Evolutionary conservation across 1,140 invertebrate genomes (phyloP).

Genomic region (Polypedilum pembai): DNA sequence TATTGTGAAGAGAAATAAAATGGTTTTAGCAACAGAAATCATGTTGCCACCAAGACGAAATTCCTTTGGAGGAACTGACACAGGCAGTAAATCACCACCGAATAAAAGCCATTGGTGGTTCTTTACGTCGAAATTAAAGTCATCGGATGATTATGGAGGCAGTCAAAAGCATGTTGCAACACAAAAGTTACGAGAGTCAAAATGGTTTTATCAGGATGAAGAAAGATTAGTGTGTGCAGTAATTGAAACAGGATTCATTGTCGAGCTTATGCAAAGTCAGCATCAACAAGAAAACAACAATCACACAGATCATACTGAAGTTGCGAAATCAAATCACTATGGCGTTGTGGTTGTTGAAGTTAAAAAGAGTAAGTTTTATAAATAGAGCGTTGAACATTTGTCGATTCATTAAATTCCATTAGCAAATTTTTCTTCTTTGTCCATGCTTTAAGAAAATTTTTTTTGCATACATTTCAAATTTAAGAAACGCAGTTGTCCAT

Average conservation of each 20-base stretch:
- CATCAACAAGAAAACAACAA: slow-evolving; percentile 31
- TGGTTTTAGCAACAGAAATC: slow-evolving; percentile 1
- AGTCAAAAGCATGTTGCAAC: slow-evolving; percentile 46
- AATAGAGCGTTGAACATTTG: no score
- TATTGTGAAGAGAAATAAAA: not conserved
- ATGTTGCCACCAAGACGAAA: not conserved
- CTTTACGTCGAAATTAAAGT: not conserved
- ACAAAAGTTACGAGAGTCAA: slow-evolving; percentile 57
- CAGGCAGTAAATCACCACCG: slow-evolving; percentile 1
- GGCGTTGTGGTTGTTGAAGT: slow-evolving; percentile 57
- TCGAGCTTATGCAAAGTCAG: slow-evolving; percentile 51
- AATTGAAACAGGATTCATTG: slow-evolving; percentile 58
- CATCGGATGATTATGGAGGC: not conserved
- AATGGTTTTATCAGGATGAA: slow-evolving; percentile 60
- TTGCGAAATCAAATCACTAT: slow-evolving; percentile 40
- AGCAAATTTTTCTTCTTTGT: not conserved
- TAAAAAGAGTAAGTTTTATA: slow-evolving; percentile 53
- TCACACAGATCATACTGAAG: not conserved
- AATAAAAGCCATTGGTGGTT: slow-evolving; percentile 16
- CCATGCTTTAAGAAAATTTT: not conserved
- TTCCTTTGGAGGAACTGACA: not conserved
- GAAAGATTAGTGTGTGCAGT: slow-evolving; percentile 58
- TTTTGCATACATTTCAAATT: no score
- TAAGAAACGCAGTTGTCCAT: no score
- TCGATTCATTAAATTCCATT: not conserved